These are phyloP conservation scores for Ailuropoda melanoleuca DNA, from an alignment of 2,113 vertebrate genomes.

Conservation along the genomic window DNA sequence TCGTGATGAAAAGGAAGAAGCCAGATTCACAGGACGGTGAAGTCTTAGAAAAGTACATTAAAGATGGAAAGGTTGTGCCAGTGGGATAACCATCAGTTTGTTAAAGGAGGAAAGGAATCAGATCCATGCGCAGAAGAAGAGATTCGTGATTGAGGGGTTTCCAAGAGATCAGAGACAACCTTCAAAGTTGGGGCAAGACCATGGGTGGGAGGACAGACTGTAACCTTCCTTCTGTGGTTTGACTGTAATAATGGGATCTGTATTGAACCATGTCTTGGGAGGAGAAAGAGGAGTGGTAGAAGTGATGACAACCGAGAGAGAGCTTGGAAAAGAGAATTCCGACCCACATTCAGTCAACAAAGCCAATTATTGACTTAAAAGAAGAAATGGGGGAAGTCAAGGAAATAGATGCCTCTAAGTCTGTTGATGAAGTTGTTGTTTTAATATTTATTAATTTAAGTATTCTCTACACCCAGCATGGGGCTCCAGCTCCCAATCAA, in stretches of 20 bases:
- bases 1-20: slow-evolving; percentile 92
- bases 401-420: slow-evolving; percentile 90
- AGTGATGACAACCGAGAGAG: slow-evolving; percentile 89
- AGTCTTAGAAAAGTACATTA: slow-evolving; percentile 93
- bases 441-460: not conserved
- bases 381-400: slow-evolving; percentile 41
- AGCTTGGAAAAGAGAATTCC: not conserved
- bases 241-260: slow-evolving; percentile 93
- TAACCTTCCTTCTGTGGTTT: slow-evolving; percentile 95
- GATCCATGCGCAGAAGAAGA: slow-evolving; percentile 87
- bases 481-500: not conserved
- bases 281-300: slow-evolving; percentile 92
- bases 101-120: slow-evolving; percentile 81
- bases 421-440: slow-evolving; percentile 75
- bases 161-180: slow-evolving; percentile 95
- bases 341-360: not conserved
- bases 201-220: slow-evolving; percentile 91
- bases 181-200: slow-evolving; percentile 91
- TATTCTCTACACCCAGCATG: not conserved
- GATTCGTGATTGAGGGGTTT: slow-evolving; percentile 95
- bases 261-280: slow-evolving; percentile 90
- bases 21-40: slow-evolving; percentile 91
- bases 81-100: not conserved
- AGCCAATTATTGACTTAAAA: not conserved
- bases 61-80: slow-evolving; percentile 20